Percentiles rank a stretch among this genome's conserved stretches.
Conservation (phyloP, 2,888 invertebrate species). For the Microplitis manilae region DNA sequence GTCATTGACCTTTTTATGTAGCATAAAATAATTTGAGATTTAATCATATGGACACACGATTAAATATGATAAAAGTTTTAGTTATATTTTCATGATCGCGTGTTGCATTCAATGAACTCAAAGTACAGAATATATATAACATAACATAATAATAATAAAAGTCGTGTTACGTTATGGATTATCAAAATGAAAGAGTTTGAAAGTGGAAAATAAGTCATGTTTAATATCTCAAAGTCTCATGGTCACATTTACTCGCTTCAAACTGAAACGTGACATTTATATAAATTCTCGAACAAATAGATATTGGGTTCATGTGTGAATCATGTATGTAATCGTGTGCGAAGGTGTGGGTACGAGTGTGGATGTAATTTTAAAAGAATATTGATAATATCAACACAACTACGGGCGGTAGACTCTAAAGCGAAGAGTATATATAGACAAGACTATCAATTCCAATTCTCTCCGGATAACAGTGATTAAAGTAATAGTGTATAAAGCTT, state of each 20-base stretch:
- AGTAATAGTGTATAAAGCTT: slow-evolving; percentile 1
- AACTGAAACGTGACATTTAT: neutral
- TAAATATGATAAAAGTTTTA: neutral
- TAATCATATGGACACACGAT: slow-evolving; percentile 10
- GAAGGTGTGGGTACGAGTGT: neutral
- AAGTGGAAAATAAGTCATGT: slow-evolving; percentile 4
- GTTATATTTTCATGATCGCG: slow-evolving; percentile 1
- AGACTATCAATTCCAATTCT: slow-evolving; percentile 1
- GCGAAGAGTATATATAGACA: neutral
- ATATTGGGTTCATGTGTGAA: neutral
- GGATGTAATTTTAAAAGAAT: neutral
- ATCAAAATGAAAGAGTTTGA: neutral
- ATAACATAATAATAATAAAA: slow-evolving; percentile 4
- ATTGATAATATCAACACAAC: neutral
- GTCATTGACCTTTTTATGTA: slow-evolving; percentile 7
- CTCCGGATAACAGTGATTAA: neutral
- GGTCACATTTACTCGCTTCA: neutral
- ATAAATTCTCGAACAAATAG: neutral
- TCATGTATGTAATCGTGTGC: neutral
- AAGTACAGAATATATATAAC: neutral
- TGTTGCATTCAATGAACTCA: slow-evolving; percentile 16
- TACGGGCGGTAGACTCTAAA: neutral
- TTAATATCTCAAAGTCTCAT: slow-evolving; percentile 5
- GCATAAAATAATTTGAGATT: neutral
- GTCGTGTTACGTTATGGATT: neutral